Conservation (phyloP, 2,113 vertebrate genomes). For the Heterotis niloticus region DNA sequence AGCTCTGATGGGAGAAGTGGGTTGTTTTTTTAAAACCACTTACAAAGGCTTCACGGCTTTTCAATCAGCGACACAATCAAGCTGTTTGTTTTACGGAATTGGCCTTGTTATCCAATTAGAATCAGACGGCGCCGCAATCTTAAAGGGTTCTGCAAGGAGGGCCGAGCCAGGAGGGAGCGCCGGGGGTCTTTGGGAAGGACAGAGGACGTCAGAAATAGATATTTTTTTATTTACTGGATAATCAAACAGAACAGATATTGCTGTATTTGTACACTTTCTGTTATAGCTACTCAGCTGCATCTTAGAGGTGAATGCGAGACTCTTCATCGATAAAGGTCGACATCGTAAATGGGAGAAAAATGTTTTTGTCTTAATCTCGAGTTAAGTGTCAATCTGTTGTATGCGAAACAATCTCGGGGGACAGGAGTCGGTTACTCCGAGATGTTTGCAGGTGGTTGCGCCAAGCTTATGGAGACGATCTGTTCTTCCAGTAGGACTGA, state of each 20-base stretch:
- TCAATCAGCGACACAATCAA: slow-evolving; percentile 36
- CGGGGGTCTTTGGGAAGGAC: not conserved
- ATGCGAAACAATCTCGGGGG: too few species aligned
- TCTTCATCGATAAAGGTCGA: not conserved
- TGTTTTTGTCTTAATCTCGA: not conserved
- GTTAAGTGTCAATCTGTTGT: too few species aligned
- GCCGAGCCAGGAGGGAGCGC: not conserved
- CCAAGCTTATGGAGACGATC: too few species aligned
- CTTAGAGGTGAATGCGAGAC: not conserved
- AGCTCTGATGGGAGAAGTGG: slow-evolving; percentile 26
- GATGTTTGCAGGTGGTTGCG: too few species aligned
- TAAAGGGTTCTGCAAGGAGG: not conserved
- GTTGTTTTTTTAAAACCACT: slow-evolving; percentile 33
- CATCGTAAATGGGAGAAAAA: not conserved
- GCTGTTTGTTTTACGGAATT: slow-evolving; percentile 31
- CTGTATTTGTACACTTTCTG: not conserved
- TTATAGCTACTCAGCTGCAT: not conserved
- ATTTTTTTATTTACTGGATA: not conserved
- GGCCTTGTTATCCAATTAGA: slow-evolving; percentile 29
- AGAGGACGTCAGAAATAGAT: not conserved
- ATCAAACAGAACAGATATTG: not conserved
- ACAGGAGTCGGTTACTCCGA: too few species aligned
- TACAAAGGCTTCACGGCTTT: slow-evolving; percentile 24
- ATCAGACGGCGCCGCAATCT: slow-evolving; percentile 20
- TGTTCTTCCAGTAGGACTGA: too few species aligned